Base-by-base conservation (phyloP, 1,140 invertebrate genomes). In the Caerostris extrusa region DNA sequence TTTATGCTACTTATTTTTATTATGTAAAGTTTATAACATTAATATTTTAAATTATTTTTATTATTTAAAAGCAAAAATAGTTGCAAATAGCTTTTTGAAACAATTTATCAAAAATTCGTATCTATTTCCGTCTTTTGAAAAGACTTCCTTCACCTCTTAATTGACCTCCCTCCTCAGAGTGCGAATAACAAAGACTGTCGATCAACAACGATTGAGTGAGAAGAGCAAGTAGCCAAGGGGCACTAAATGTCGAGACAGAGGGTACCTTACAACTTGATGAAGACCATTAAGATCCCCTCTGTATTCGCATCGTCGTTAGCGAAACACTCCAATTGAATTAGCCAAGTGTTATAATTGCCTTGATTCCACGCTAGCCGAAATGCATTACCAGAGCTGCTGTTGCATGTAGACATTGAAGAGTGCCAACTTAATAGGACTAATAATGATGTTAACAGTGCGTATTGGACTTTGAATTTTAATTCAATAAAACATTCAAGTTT, bases 231-330 rank as follows among this genome's bases (percentile, higher is more conserved):
- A 53, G 67, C 88, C 57, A 50, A 64, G 64, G 69, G 88, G 88
- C 67, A 90, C 88, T 90, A 90, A 71, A 61, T 90, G 88, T 77
- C 88, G 61, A 77, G 64, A 55, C 67, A 71, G 34, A 90, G 88
- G 88, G 71, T 53, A 77, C 67, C 17, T 90, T 90, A 77, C 55
- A 87, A 53, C 64, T 77, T 90, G 88, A 71, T 90, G 67, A 90
- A 90, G 69, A 77, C 61, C 88, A 90, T 90, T 90, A 90, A 6
- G n/a, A 19, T 34, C 85, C 88, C 88, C 88, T 64, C 58, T 90
- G 77, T 17, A 34, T 77, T 71, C 67, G 67, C n/a, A 60, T 17
- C 64, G 50, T 90, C 88, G 67, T 90, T 90, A 90, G 83, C 67
- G 53, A 71, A 61, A 56, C n/a, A 19, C 17, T 55, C 19, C 12